Conservation (phyloP, 2,797 vertebrate species). For the Telmatherina bonti region DNA sequence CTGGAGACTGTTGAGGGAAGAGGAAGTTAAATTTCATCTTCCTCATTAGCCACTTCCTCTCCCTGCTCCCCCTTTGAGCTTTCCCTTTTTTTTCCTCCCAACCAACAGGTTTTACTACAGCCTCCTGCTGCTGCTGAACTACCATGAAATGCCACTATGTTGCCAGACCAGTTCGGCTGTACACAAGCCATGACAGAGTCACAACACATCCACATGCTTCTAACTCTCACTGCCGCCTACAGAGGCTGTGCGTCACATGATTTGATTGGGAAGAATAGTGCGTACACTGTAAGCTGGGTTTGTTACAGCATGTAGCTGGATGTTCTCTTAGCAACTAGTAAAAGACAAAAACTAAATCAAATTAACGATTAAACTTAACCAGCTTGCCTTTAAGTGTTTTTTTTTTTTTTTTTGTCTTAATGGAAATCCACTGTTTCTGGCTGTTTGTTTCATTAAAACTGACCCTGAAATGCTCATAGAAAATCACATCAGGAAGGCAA, state of each 20-base stretch:
- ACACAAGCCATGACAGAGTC: constrained; percentile 55
- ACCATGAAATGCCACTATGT: constrained; percentile 63
- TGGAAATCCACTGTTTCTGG: constrained; percentile 10
- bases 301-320: not conserved
- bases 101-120: constrained; percentile 74
- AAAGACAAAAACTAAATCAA: not conserved
- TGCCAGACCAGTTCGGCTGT: constrained; percentile 73
- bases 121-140: constrained; percentile 33
- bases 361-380: constrained; percentile 9
- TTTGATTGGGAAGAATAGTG: constrained; percentile 6
- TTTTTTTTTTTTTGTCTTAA: not conserved
- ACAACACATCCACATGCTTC: constrained; percentile 57
- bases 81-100: constrained; percentile 34
- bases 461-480: constrained; percentile 21
- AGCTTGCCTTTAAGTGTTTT: not conserved
- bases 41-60: constrained; percentile 71
- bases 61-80: constrained; percentile 16
- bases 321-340: not conserved
- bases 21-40: constrained; percentile 75
- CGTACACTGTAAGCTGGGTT: not conserved
- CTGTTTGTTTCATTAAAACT: constrained; percentile 28
- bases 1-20: constrained; percentile 66
- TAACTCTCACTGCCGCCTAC: constrained; percentile 45
- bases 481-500: constrained; percentile 39
- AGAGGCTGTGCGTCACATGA: constrained; percentile 10